These are phyloP conservation scores for Dromius quadrimaculatus DNA, from an alignment of 2,888 invertebrate genomes.

Conservation along the genomic window DNA sequence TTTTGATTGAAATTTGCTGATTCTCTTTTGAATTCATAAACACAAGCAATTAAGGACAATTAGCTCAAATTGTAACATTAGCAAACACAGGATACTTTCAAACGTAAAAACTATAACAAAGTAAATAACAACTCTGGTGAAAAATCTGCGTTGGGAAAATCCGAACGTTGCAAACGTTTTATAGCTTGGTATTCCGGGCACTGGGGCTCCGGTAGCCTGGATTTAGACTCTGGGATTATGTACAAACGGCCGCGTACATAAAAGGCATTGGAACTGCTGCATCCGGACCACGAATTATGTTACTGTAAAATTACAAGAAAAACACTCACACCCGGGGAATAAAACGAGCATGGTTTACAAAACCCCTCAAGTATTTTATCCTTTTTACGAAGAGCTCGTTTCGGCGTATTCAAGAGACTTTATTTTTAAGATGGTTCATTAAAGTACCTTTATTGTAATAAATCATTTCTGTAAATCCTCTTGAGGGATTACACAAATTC, in stretches of 20 bases:
- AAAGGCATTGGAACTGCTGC: slow-evolving; percentile 35
- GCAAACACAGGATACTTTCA: too few relatives aligned
- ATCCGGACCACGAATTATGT: slow-evolving; percentile 32
- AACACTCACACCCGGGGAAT: background rate
- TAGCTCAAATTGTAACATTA: too few relatives aligned
- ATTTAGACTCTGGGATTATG: slow-evolving; percentile 40
- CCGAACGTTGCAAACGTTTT: background rate
- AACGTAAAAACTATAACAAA: background rate
- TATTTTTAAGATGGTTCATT: background rate
- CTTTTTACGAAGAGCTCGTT: too few relatives aligned
- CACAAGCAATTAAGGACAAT: too few relatives aligned
- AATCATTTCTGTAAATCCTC: too few relatives aligned
- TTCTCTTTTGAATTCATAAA: too few relatives aligned
- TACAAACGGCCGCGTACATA: slow-evolving; percentile 37
- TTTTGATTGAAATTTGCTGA: too few relatives aligned
- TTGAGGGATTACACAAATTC: too few relatives aligned
- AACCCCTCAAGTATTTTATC: slow-evolving; percentile 3
- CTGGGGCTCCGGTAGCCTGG: too few relatives aligned
- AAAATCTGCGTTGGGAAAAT: background rate
- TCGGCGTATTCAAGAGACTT: too few relatives aligned
- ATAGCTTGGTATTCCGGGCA: too few relatives aligned
- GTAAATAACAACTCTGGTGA: background rate
- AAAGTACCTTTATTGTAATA: too few relatives aligned
- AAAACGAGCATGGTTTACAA: background rate
- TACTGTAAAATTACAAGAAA: slow-evolving; percentile 25